A percentile compares a stretch with the other conserved stretches of the same genome.
phyloP scores from a whole-genome alignment of 92 coral and sea anemone genomes.

The Galaxea fascicularis region DNA sequence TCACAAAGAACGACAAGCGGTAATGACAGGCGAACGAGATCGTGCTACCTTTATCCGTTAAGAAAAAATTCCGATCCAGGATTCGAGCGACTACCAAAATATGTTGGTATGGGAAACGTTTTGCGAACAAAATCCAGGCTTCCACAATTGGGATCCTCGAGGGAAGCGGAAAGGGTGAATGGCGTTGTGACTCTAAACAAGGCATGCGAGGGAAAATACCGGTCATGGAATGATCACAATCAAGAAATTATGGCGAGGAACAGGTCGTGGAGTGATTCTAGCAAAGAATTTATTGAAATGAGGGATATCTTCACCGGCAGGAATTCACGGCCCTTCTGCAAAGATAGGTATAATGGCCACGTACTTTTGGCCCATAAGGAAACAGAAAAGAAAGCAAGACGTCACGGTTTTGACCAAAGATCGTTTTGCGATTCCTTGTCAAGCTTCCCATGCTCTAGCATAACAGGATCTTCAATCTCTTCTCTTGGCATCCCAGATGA shows the following conservation, averaged over 20 bases:
- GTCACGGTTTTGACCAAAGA: background rate
- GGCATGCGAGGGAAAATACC: conserved; percentile 7
- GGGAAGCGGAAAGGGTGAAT: background rate
- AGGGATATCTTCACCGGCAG: background rate
- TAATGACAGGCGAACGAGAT: background rate
- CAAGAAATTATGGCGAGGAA: background rate
- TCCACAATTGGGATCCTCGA: background rate
- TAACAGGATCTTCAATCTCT: background rate
- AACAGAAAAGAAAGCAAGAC: background rate
- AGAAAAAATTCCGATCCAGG: background rate
- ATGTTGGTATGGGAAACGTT: background rate
- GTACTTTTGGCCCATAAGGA: background rate
- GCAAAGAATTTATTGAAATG: background rate
- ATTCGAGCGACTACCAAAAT: background rate
- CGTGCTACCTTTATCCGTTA: background rate
- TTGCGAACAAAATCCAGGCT: conserved; percentile 7
- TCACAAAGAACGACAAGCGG: too few relatives aligned
- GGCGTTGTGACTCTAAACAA: background rate
- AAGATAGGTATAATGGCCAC: background rate
- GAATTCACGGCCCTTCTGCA: background rate
- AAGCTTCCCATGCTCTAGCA: background rate
- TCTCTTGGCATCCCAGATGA: background rate
- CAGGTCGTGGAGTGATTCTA: background rate
- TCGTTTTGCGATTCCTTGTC: conserved; percentile 28
- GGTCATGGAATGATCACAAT: conserved; percentile 21